Evolutionary conservation across 2,113 vertebrate species (phyloP), one percentile per base, ranked within the genome.

Genomic region (Entelurus aequoreus): DNA sequence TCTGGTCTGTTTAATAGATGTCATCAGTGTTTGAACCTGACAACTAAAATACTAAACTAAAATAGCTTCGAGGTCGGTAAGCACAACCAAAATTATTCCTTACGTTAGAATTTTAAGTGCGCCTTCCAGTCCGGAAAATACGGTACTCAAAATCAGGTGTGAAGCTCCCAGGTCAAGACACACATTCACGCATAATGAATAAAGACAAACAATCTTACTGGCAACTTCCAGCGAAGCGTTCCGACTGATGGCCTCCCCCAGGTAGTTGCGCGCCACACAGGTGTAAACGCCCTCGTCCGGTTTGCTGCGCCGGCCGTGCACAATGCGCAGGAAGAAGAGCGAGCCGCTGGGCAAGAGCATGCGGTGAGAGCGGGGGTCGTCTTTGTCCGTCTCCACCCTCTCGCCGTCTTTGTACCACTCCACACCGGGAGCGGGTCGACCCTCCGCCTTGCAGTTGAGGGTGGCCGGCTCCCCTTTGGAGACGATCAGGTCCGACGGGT

Each of bases 281-380:
- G 94, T 90, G 1, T 98, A 98, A 76, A 95, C 82, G 0, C 96
- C 96, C 71, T 98, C 96, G 0, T 98, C 96, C 16, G 96, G 86
- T 90, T 96, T 97, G 55, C 94, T 98, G 89, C 62, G 93, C 6
- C 97, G 94, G 0, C 96, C 97, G 2, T 98, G 97, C 11, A 98
- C 95, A 1, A 99, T 98, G 55, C 95, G 93, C 9, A 99, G 59
- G 86, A 99, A 98, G 88, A 99, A 99, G 42, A 99, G 86, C 48
- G 97, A 97, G 69, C 97, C 97, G 50, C 94, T 98, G 87, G 96
- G 96, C 71, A 99, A 91, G 60, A 99, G 92, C 96, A 98, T 98
- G 62, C 97, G 93, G 70, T 99, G 97, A 0, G 97, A 94, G 8
- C 95, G 95, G 0, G 95, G 92, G 65, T 99, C 96, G 60, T 98